Evolutionary conservation across 1,140 invertebrate genomes (phyloP).

Genomic region (Oscheius sp.): DNA sequence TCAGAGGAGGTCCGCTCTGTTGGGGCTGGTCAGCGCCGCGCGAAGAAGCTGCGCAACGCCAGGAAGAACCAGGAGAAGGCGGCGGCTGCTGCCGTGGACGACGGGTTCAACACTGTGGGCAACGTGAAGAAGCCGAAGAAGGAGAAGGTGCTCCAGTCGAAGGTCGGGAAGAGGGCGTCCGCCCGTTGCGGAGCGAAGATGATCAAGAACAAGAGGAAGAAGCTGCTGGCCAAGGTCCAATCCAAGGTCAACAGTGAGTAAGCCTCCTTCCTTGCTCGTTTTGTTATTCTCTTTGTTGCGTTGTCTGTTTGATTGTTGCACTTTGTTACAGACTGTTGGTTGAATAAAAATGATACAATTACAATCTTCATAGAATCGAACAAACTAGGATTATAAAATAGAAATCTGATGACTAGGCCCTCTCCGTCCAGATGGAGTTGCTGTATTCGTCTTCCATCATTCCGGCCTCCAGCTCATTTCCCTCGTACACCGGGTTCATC

Average conservation of each 20-base stretch:
- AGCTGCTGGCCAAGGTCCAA: constrained; percentile 31
- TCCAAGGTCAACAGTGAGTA: too few relatives aligned
- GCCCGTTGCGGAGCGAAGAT: constrained; percentile 22
- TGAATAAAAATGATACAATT: too few relatives aligned
- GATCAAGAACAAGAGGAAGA: constrained; percentile 32
- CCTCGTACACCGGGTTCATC: neutral
- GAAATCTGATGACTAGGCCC: too few relatives aligned
- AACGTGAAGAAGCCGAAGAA: constrained; percentile 18
- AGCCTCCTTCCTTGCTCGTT: too few relatives aligned
- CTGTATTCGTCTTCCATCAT: too few relatives aligned
- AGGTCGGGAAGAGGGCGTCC: constrained; percentile 20
- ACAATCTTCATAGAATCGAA: too few relatives aligned
- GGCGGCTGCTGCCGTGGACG: constrained; percentile 11
- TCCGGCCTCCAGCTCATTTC: neutral
- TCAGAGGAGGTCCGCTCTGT: neutral
- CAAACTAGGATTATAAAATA: too few relatives aligned
- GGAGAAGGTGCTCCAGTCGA: constrained; percentile 21
- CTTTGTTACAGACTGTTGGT: too few relatives aligned
- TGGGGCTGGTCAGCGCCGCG: neutral
- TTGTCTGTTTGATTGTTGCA: too few relatives aligned
- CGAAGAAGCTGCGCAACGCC: constrained; percentile 26
- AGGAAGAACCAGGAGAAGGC: constrained; percentile 15
- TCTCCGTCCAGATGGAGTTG: too few relatives aligned
- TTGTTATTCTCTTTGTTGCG: too few relatives aligned
- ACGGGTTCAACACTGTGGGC: constrained; percentile 32